phyloP scores from a whole-genome alignment of 1,140 invertebrate genomes.

The Zaprionus ornatus region DNA sequence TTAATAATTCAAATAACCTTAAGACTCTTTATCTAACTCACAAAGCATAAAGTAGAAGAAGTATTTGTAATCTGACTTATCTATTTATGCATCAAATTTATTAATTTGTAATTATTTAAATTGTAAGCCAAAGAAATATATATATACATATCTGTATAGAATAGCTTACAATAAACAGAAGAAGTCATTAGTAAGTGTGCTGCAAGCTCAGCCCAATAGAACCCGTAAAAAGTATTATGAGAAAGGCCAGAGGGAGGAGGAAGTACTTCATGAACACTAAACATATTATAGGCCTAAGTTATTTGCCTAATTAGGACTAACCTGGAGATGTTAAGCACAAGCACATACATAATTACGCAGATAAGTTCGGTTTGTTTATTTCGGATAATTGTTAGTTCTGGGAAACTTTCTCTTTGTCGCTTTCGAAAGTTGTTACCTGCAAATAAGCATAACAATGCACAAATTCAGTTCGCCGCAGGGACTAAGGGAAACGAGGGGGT shows the following conservation, averaged over 20 bases:
- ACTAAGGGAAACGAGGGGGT: not conserved
- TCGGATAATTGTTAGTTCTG: conserved; percentile 12
- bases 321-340: conserved; percentile 4
- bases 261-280: not conserved
- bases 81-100: not conserved
- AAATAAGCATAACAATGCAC: conserved; percentile 35
- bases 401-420: conserved; percentile 30
- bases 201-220: not conserved
- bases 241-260: not conserved
- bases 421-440: conserved; percentile 22
- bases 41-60: too few species aligned
- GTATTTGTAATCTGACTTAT: not conserved
- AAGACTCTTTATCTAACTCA: too few species aligned
- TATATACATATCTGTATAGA: too few species aligned
- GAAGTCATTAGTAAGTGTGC: not conserved
- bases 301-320: conserved; percentile 9
- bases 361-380: conserved; percentile 21
- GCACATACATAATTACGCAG: conserved; percentile 4
- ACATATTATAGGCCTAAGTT: not conserved
- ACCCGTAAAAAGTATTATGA: conserved; percentile 37
- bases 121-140: not conserved
- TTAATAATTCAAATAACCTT: too few species aligned
- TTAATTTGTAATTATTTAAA: not conserved
- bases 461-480: conserved; percentile 10
- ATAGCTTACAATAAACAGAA: too few species aligned